A percentile compares a stretch with the other conserved stretches of the same genome.
Evolutionary conservation across 2,888 invertebrate genomes (phyloP).

Genomic region (Coleophora flavipennella): DNA sequence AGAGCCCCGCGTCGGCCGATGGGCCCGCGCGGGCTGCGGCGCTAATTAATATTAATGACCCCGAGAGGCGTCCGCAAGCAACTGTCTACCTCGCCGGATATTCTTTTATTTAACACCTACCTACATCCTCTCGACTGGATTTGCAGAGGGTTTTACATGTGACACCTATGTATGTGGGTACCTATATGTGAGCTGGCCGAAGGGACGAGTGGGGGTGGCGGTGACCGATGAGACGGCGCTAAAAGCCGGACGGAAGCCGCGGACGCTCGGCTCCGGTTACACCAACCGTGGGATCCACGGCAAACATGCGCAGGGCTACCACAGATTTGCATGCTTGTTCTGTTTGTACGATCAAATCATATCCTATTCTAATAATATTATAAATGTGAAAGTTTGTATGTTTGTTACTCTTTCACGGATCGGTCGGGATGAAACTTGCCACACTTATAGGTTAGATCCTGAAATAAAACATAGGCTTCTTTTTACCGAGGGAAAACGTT

Average conservation of each 20-base stretch:
- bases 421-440: no score
- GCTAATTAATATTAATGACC: slow-evolving; percentile 72
- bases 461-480: no score
- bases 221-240: slow-evolving; percentile 64
- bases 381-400: no score
- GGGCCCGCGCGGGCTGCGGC: no score
- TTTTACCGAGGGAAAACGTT: no score
- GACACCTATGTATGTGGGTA: slow-evolving; percentile 17
- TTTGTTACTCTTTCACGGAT: no score
- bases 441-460: no score
- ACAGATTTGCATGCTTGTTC: background rate
- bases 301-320: slow-evolving; percentile 52
- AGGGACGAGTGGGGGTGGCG: slow-evolving; percentile 24
- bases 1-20: slow-evolving; percentile 42
- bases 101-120: slow-evolving; percentile 48
- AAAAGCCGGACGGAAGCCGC: slow-evolving; percentile 72
- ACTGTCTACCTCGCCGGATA: slow-evolving; percentile 27
- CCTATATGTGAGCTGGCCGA: slow-evolving; percentile 11
- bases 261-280: slow-evolving; percentile 65
- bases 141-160: slow-evolving; percentile 15
- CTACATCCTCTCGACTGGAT: no score
- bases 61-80: slow-evolving; percentile 37
- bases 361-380: no score
- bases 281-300: slow-evolving; percentile 60
- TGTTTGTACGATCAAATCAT: background rate